These are phyloP conservation scores for Carcina quercana DNA, from an alignment of 2,888 invertebrate genomes.

Conservation along the genomic window DNA sequence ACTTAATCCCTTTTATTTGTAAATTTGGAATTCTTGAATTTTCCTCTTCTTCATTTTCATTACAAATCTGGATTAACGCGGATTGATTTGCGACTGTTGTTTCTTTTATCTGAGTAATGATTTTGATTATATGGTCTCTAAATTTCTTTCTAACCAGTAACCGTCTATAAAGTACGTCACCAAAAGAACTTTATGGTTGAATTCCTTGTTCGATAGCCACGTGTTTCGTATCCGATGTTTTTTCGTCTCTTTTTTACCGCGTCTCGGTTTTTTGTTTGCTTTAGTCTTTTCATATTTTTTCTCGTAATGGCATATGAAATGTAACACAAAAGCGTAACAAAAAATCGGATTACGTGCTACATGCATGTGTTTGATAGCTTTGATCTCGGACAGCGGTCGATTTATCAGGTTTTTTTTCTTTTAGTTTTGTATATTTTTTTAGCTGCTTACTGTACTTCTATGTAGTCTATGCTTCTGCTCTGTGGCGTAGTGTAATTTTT, in stretches of 20 bases:
- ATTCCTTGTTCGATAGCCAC: constrained; percentile 29
- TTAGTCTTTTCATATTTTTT: constrained; percentile 32
- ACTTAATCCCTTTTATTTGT: too few relatives aligned
- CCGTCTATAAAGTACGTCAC: constrained; percentile 11
- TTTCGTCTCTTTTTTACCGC: constrained; percentile 25
- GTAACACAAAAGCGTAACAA: constrained; percentile 26
- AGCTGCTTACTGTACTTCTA: too few relatives aligned
- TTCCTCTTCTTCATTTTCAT: too few relatives aligned
- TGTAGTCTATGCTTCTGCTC: too few relatives aligned
- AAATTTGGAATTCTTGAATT: too few relatives aligned
- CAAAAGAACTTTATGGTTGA: constrained; percentile 17
- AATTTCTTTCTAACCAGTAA: constrained; percentile 2
- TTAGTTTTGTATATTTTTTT: background rate
- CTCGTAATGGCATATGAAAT: constrained; percentile 31
- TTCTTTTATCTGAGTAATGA: too few relatives aligned
- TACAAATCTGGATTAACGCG: too few relatives aligned
- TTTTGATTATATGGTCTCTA: too few relatives aligned
- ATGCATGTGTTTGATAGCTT: constrained; percentile 5
- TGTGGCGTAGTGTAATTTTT: too few relatives aligned
- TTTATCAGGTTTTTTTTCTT: constrained; percentile 8
- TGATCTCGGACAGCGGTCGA: constrained; percentile 7
- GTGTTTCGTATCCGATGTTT: constrained; percentile 35
- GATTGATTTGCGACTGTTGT: too few relatives aligned
- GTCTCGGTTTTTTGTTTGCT: constrained; percentile 28
- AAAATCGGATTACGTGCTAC: constrained; percentile 13